Evolutionary conservation across 92 coral and sea anemone genomes (phyloP), one percentile per base, ranked within the genome.

Genomic region (Phenganax marumi): DNA sequence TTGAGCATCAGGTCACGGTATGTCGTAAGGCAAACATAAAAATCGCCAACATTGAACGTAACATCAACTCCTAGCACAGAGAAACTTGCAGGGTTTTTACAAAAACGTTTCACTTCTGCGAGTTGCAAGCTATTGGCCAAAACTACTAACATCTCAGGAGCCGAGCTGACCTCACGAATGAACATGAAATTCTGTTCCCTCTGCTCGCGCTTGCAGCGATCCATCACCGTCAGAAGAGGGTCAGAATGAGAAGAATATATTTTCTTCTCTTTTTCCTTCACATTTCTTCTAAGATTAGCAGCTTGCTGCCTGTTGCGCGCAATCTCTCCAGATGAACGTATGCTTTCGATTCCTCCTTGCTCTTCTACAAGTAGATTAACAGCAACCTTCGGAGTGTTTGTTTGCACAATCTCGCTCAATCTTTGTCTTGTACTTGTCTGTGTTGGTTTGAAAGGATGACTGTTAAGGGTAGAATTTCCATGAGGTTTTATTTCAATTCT

Each of bases 41-140:
- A 81, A 7, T 81, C 60, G 8, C 88, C 88, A 53, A 86, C 72
- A 58, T 83, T 86, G 66, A 89, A 89, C 0, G 88, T 87, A 6
- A 86, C 84, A 54, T 89, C 86, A 21, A 87, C 86, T 23, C 88
- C 90, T 22, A 84, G 56, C 39, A 82, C 66, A 43, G 85, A 55
- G 63, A 87, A 87, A 48, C 84, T 73, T 18, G 85, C 69, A 10
- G 93, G 83, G 73, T 90, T 75, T n/a, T 73, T 80, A 74, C 90
- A 84, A 66, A 85, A 87, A 7, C 89, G 75, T 81, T 72, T 68
- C 33, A 84, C 73, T 53, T 90, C 92, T 46, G 13, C 65, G 43
- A 89, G 73, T 25, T 86, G 90, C 50, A 83, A 86, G 55, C 85
- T 50, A 12, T 85, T 71, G 82, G 90, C 87, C n/a, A 87, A 80